Percentiles rank a stretch among this genome's conserved stretches.
Conservation (phyloP, 1,140 invertebrate genomes). For the Papilio machaon region DNA sequence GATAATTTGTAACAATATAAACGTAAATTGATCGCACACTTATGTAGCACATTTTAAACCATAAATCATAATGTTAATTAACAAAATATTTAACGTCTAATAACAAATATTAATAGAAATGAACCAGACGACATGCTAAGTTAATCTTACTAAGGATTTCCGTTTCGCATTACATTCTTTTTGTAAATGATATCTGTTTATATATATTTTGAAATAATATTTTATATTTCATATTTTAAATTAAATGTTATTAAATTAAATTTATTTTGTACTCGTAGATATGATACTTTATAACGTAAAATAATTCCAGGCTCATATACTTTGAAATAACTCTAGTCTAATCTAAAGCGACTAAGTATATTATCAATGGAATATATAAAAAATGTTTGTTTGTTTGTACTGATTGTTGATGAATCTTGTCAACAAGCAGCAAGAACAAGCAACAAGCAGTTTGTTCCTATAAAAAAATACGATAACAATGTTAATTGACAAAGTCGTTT, state of each 20-base stretch:
- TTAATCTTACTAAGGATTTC: not conserved
- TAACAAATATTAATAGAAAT: not conserved
- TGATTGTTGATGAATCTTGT: not conserved
- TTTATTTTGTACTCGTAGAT: too few relatives aligned
- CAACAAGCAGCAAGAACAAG: too few relatives aligned
- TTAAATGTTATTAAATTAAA: too few relatives aligned
- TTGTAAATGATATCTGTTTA: too few relatives aligned
- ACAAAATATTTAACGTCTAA: not conserved
- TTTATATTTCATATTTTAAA: too few relatives aligned
- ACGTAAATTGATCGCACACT: not conserved
- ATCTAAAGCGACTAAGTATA: too few relatives aligned
- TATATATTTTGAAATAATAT: too few relatives aligned
- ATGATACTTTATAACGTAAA: too few relatives aligned
- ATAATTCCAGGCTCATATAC: too few relatives aligned
- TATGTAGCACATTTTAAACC: not conserved
- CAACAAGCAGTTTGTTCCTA: too few relatives aligned
- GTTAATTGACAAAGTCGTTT: not conserved
- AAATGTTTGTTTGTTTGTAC: not conserved
- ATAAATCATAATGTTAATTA: not conserved
- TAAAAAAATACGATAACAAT: not conserved
- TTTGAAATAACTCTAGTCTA: too few relatives aligned
- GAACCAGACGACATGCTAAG: not conserved
- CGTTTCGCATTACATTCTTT: not conserved
- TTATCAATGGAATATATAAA: not conserved
- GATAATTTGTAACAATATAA: constrained; percentile 12